These are phyloP conservation scores for Iphiclides podalirius DNA, from an alignment of 2,888 invertebrate species.

Conservation along the genomic window DNA sequence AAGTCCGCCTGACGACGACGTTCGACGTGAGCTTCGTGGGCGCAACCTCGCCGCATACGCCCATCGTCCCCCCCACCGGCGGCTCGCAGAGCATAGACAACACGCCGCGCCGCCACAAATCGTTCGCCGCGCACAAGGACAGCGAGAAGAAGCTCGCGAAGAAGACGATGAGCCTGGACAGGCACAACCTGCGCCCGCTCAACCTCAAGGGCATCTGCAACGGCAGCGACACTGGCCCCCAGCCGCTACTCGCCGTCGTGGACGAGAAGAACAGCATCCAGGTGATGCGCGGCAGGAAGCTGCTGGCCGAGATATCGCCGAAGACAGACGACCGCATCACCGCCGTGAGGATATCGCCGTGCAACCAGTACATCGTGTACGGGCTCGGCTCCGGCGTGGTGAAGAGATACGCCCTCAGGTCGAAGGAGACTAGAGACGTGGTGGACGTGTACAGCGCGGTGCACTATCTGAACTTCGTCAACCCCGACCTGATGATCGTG, in stretches of 20 bases:
- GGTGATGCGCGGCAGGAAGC: conserved; percentile 69
- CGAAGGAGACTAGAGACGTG: conserved; percentile 52
- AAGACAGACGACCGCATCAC: conserved; percentile 66
- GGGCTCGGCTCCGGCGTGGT: conserved; percentile 66
- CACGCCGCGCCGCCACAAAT: conserved; percentile 58
- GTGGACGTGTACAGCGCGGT: conserved; percentile 65
- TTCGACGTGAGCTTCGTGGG: conserved; percentile 69
- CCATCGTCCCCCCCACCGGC: conserved; percentile 38
- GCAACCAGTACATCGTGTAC: conserved; percentile 74
- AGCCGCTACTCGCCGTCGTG: conserved; percentile 67
- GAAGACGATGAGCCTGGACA: conserved; percentile 62
- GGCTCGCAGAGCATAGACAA: conserved; percentile 39
- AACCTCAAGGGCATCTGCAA: conserved; percentile 68
- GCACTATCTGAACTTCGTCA: conserved; percentile 62
- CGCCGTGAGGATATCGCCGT: conserved; percentile 66
- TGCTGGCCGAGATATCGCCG: conserved; percentile 63
- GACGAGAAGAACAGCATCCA: conserved; percentile 72
- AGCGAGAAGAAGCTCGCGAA: conserved; percentile 45
- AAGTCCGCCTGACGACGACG: conserved; percentile 64
- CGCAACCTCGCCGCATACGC: conserved; percentile 49
- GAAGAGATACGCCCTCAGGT: conserved; percentile 58
- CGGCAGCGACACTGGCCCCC: conserved; percentile 45
- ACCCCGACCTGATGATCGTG: conserved; percentile 54
- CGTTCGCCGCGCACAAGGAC: conserved; percentile 53
- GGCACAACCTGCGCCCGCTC: conserved; percentile 59